Percentiles rank a stretch among this genome's conserved stretches.
These are phyloP conservation scores for Euura saliciscinereae DNA, from an alignment of 1,140 invertebrate genomes.

Conservation along the genomic window DNA sequence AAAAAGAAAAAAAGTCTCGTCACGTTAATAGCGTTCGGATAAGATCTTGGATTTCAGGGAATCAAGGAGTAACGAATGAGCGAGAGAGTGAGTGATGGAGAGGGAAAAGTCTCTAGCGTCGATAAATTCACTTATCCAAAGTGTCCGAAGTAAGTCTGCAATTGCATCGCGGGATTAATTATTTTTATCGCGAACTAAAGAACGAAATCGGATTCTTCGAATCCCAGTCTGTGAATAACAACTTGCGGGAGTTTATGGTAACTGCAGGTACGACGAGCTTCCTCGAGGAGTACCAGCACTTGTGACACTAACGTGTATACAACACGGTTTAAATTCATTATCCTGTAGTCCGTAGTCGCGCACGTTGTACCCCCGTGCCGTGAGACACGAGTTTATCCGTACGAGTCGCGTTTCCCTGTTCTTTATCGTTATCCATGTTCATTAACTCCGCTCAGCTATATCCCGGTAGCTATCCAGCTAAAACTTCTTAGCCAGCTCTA, in stretches of 20 bases:
- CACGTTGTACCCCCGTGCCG: no score
- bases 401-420: neutral
- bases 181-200: neutral
- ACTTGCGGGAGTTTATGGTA: no score
- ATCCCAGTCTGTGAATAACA: neutral
- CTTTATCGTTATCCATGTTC: slow-evolving; percentile 3
- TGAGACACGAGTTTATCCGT: neutral
- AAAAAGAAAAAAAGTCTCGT: neutral
- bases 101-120: neutral
- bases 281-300: no score
- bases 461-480: no score
- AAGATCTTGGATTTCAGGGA: neutral
- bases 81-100: neutral
- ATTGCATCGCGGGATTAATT: neutral
- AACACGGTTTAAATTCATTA: neutral
- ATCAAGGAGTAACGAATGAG: neutral
- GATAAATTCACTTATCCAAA: neutral
- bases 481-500: no score
- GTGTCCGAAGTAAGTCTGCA: neutral
- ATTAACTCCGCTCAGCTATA: neutral
- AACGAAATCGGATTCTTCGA: neutral
- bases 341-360: no score
- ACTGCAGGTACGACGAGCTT: no score
- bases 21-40: neutral
- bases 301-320: no score